Conservation (phyloP, 2,113 vertebrate genomes). For the Menura novaehollandiae region DNA sequence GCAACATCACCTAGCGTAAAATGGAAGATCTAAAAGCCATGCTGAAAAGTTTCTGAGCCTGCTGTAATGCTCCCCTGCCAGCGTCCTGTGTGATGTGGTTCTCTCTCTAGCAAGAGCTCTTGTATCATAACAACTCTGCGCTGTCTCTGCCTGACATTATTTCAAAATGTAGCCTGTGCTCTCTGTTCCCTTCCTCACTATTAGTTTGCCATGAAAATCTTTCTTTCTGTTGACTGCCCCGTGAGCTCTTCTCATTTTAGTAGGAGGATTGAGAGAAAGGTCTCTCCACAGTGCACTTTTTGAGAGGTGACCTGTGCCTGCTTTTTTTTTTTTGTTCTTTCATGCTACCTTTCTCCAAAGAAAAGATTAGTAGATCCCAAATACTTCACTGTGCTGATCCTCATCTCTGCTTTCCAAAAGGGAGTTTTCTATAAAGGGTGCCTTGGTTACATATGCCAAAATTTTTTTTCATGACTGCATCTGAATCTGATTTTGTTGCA, state of each 20-base stretch:
- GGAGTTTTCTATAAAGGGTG: background rate
- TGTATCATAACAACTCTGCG: background rate
- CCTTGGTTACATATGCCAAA: background rate
- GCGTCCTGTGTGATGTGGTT: background rate
- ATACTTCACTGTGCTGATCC: background rate
- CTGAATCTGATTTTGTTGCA: background rate
- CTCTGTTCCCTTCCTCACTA: background rate
- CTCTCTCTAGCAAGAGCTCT: background rate
- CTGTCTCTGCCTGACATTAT: background rate
- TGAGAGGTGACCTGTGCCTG: background rate
- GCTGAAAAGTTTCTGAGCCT: background rate
- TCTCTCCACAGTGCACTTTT: background rate
- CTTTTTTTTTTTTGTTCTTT: background rate
- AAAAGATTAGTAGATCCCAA: background rate
- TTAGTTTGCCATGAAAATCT: background rate
- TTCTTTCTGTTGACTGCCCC: background rate
- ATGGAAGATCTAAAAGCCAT: background rate
- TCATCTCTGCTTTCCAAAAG: background rate
- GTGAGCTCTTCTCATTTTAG: background rate
- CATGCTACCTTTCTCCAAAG: background rate
- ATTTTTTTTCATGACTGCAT: background rate
- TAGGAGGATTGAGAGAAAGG: background rate
- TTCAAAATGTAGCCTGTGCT: background rate
- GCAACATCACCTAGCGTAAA: background rate
- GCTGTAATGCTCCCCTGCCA: background rate